Evolutionary conservation across 2,797 vertebrate species (phyloP).

Genomic region (Simalia tracyae): DNA sequence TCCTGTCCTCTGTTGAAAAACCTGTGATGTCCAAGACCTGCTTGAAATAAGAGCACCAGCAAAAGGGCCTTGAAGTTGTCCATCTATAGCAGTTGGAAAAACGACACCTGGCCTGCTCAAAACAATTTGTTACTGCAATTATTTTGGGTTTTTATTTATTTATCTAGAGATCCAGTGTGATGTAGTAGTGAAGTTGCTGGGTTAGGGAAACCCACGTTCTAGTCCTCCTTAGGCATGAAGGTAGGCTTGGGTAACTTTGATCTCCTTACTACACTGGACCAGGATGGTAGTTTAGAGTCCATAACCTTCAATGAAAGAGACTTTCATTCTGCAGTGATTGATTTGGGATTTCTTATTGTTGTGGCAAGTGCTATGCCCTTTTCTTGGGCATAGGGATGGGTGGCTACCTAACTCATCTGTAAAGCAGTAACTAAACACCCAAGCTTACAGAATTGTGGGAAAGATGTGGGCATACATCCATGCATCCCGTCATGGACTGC

Average conservation of each 20-base stretch:
- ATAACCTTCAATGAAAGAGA: background rate
- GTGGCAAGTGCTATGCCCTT: background rate
- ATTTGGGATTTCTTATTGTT: background rate
- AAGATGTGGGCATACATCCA: background rate
- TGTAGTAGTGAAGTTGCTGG: background rate
- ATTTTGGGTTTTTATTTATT: background rate
- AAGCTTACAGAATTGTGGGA: background rate
- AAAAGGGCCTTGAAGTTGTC: background rate
- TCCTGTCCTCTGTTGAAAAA: background rate
- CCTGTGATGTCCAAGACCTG: background rate
- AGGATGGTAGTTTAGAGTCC: background rate
- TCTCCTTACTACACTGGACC: background rate
- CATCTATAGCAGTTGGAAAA: background rate
- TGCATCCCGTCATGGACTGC: background rate
- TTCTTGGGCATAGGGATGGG: background rate
- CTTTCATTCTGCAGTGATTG: background rate
- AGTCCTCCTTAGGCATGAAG: background rate
- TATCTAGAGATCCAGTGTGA: background rate
- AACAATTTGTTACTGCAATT: background rate
- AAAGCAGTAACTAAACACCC: background rate
- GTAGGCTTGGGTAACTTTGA: background rate
- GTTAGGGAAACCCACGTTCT: background rate
- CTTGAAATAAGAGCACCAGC: background rate
- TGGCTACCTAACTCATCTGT: background rate
- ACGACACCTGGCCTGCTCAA: background rate